phyloP scores from a whole-genome alignment of 2,113 vertebrate genomes.

The Holacanthus passer region DNA sequence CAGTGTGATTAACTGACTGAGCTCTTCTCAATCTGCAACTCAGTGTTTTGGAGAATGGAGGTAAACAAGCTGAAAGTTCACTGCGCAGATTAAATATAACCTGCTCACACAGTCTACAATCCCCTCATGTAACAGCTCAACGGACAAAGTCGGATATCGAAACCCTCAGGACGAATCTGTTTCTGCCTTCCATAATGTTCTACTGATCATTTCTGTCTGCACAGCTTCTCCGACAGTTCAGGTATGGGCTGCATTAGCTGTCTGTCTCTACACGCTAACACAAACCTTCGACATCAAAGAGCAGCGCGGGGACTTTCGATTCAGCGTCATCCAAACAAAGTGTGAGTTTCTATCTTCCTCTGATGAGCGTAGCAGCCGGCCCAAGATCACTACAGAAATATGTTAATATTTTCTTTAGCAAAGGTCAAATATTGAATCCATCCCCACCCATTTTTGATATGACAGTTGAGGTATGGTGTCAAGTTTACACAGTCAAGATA shows the following conservation, averaged over 20 bases:
- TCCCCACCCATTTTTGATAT: conserved; percentile 74
- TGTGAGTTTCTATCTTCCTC: conserved; percentile 44
- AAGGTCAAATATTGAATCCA: conserved; percentile 77
- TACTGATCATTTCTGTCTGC: conserved; percentile 43
- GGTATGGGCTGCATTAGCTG: conserved; percentile 73
- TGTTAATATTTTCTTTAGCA: conserved; percentile 84
- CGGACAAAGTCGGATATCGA: not conserved
- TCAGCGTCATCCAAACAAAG: conserved; percentile 61
- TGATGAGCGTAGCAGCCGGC: conserved; percentile 57
- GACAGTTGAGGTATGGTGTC: conserved; percentile 67
- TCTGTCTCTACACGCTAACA: conserved; percentile 39
- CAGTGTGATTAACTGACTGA: not conserved
- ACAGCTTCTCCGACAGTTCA: conserved; percentile 43
- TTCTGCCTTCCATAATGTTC: conserved; percentile 19
- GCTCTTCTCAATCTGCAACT: not conserved
- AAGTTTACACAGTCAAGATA: conserved; percentile 67
- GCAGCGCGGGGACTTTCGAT: conserved; percentile 28
- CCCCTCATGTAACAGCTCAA: not conserved
- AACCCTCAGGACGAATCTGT: not conserved
- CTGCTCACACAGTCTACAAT: not conserved
- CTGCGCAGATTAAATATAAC: too few species aligned
- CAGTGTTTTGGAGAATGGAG: not conserved
- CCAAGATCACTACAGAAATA: conserved; percentile 79
- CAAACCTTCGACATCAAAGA: conserved; percentile 72
- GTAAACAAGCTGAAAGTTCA: not conserved